Evolutionary conservation across 2,113 vertebrate species (phyloP).

Genomic region (Perognathus longimembris): DNA sequence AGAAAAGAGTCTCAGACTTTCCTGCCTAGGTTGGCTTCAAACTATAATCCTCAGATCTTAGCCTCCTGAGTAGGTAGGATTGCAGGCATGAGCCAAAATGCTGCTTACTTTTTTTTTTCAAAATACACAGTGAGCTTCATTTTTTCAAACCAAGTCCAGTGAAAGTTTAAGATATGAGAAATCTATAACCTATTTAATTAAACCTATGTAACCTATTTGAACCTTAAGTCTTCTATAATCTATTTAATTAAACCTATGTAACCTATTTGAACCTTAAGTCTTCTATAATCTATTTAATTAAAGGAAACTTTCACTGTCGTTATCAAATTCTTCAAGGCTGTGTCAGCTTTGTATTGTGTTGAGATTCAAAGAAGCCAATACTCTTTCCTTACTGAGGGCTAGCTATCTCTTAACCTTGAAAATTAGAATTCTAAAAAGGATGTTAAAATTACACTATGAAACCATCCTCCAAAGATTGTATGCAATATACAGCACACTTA

Average conservation of each 20-base stretch:
- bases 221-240: background rate
- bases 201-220: no score
- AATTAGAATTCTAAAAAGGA: constrained; percentile 50
- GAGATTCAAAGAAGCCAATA: constrained; percentile 53
- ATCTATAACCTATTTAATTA: background rate
- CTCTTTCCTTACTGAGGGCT: constrained; percentile 59
- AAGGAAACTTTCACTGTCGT: constrained; percentile 31
- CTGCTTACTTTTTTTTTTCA: background rate
- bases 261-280: no score
- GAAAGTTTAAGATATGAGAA: constrained; percentile 38
- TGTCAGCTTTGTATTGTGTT: constrained; percentile 40
- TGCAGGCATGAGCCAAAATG: no score
- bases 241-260: constrained; percentile 53
- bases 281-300: constrained; percentile 68
- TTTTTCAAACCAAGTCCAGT: background rate
- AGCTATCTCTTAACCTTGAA: constrained; percentile 64
- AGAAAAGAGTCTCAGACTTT: no score
- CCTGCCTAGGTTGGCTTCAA: no score
- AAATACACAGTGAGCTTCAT: background rate
- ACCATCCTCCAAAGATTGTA: background rate
- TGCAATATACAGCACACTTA: constrained; percentile 30
- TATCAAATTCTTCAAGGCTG: constrained; percentile 62
- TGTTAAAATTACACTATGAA: constrained; percentile 59
- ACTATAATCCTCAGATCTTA: no score
- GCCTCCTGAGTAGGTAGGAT: no score